These are phyloP conservation scores for Palythoa heliodiscus DNA, from an alignment of 92 coral and sea anemone species.

Conservation along the genomic window DNA sequence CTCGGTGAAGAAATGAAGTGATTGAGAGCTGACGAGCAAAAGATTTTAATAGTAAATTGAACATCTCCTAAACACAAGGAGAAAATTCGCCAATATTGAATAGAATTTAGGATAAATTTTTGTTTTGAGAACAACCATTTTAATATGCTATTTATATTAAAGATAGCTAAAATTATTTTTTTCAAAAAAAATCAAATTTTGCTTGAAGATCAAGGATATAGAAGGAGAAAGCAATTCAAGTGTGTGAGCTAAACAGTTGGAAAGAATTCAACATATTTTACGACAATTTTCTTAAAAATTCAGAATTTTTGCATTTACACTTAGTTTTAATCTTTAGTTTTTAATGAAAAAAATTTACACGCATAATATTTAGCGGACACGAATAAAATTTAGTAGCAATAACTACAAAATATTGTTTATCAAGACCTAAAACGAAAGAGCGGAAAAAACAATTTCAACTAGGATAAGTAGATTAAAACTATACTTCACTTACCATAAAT, in stretches of 20 bases:
- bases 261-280: too few species aligned
- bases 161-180: too few species aligned
- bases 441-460: not conserved
- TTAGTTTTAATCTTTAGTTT: too few species aligned
- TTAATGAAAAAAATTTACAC: too few species aligned
- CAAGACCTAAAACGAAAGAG: not conserved
- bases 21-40: not conserved
- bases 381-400: not conserved
- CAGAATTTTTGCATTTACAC: too few species aligned
- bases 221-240: too few species aligned
- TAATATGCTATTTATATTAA: too few species aligned
- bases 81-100: not conserved
- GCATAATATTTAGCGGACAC: too few species aligned
- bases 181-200: too few species aligned
- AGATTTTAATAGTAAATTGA: not conserved
- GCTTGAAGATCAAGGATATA: too few species aligned
- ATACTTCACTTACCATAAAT: constrained; percentile 70
- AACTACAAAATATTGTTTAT: not conserved
- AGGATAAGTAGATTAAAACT: not conserved
- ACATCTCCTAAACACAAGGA: not conserved
- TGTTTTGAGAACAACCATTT: not conserved
- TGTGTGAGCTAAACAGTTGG: too few species aligned
- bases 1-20: not conserved
- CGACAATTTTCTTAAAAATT: not conserved
- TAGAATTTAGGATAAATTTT: not conserved